These are phyloP conservation scores for Brachyhypopomus gauderio DNA, from an alignment of 2,113 vertebrate genomes.

Conservation along the genomic window DNA sequence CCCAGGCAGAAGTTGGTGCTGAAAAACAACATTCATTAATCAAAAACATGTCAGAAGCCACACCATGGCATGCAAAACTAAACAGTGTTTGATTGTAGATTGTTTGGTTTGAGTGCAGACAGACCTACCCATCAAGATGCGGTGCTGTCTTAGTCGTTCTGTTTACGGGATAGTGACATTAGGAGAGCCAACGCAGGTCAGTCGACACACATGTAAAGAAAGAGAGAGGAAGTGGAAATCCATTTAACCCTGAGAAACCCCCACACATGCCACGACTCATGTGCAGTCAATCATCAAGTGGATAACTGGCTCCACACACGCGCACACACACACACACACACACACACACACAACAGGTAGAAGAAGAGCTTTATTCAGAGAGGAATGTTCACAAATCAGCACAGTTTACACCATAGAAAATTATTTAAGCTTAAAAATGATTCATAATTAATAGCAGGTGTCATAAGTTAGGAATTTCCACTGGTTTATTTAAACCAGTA, in stretches of 20 bases:
- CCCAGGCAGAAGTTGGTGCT: neutral
- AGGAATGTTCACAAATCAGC: conserved; percentile 21
- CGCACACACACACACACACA: neutral
- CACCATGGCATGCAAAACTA: neutral
- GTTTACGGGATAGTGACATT: conserved; percentile 73
- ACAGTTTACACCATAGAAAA: conserved; percentile 20
- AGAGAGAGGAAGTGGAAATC: conserved; percentile 61
- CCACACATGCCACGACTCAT: neutral
- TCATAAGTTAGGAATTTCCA: neutral
- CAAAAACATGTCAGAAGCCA: neutral
- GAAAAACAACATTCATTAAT: neutral
- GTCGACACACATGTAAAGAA: conserved; percentile 55
- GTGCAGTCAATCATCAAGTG: conserved; percentile 11
- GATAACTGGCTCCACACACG: conserved; percentile 24
- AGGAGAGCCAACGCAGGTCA: conserved; percentile 37
- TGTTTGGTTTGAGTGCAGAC: neutral
- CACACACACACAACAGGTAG: conserved; percentile 6
- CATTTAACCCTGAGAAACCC: neutral
- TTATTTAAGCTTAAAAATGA: neutral
- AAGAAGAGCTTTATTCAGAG: conserved; percentile 26
- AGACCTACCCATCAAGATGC: conserved; percentile 91
- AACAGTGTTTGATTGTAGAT: neutral
- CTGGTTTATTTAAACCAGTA: conserved; percentile 5
- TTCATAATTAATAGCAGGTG: neutral
- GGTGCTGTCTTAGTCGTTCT: conserved; percentile 96